Evolutionary conservation across 2,797 vertebrate genomes (phyloP).

Genomic region (Champsocephalus gunnari): DNA sequence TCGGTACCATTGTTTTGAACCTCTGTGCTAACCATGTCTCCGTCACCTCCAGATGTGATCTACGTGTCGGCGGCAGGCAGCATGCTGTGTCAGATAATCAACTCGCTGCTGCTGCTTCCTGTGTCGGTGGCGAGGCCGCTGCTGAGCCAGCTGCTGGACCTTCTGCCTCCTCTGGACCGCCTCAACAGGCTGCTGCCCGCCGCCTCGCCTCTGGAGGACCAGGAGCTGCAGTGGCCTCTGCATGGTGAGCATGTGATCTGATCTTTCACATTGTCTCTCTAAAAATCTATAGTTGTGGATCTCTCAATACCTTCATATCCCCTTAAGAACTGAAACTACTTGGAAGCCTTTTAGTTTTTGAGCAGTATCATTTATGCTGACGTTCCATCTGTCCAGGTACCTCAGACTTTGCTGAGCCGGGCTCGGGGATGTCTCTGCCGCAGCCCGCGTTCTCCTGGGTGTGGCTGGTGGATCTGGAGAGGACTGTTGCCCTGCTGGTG

Average conservation of each 20-base stretch:
- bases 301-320: background rate
- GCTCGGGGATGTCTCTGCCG: constrained; percentile 84
- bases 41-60: constrained; percentile 88
- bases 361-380: background rate
- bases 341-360: background rate
- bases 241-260: constrained; percentile 86
- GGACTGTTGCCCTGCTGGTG: constrained; percentile 93
- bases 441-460: constrained; percentile 93
- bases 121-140: constrained; percentile 94
- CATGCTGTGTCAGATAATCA: constrained; percentile 97
- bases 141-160: constrained; percentile 92
- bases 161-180: constrained; percentile 93
- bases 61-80: constrained; percentile 97
- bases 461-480: constrained; percentile 97
- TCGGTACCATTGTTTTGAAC: background rate
- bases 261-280: background rate
- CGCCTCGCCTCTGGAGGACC: constrained; percentile 93
- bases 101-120: constrained; percentile 92
- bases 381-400: constrained; percentile 81
- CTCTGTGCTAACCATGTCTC: background rate
- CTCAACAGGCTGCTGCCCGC: constrained; percentile 95
- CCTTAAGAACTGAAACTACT: background rate
- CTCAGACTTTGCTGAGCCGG: constrained; percentile 90
- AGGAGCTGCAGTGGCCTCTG: constrained; percentile 98
- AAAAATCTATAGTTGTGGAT: background rate